Conservation (phyloP, 2,113 vertebrate genomes). For the Lethenteron reissneri region DNA sequence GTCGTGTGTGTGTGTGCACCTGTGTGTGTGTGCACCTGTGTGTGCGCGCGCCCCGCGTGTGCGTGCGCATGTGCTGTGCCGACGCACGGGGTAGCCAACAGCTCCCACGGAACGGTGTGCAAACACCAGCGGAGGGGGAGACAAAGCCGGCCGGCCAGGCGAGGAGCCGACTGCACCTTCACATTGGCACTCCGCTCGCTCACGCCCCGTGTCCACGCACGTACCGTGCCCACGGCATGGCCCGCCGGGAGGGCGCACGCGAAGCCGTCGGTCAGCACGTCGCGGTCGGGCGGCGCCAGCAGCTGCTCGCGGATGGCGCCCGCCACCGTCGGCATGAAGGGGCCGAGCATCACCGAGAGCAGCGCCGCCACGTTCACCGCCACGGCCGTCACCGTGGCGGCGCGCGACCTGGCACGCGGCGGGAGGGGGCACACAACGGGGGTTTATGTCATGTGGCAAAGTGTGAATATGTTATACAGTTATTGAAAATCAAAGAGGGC, state of each 20-base stretch:
- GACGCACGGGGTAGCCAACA: too few species aligned
- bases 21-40: too few species aligned
- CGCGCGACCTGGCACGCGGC: conserved; percentile 30
- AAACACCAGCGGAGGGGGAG: too few species aligned
- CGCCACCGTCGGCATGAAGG: conserved; percentile 61
- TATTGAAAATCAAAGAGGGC: neutral
- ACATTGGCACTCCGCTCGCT: neutral
- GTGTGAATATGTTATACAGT: too few species aligned
- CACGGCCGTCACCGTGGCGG: conserved; percentile 56
- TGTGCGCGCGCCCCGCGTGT: too few species aligned
- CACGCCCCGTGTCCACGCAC: conserved; percentile 10
- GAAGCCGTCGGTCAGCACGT: conserved; percentile 28
- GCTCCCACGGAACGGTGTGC: too few species aligned
- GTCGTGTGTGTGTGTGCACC: too few species aligned
- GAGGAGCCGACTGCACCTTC: neutral
- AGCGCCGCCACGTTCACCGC: conserved; percentile 55
- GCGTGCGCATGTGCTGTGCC: too few species aligned
- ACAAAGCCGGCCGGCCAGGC: too few species aligned
- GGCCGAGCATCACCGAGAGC: conserved; percentile 47
- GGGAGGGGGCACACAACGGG: too few species aligned
- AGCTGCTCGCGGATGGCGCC: conserved; percentile 50
- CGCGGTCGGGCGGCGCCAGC: conserved; percentile 22
- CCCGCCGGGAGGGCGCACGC: conserved; percentile 36
- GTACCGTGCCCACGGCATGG: conserved; percentile 53
- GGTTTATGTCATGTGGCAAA: too few species aligned